phyloP scores from a whole-genome alignment of 2,888 invertebrate genomes.

The Pantelozetes paolii region DNA sequence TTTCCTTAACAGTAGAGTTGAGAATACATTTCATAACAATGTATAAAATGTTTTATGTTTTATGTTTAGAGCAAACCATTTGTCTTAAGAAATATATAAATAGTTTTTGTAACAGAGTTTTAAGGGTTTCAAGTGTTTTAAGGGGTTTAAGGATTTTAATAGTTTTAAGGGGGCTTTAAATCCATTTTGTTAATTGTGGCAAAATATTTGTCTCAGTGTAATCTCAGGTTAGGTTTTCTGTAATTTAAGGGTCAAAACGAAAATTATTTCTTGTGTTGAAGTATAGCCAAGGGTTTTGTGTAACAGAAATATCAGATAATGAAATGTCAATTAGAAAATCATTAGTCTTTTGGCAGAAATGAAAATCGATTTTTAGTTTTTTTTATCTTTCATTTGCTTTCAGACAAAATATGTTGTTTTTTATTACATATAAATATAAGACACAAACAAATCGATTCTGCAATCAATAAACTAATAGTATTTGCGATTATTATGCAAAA shows the following conservation, averaged over 20 bases:
- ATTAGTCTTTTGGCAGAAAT: neutral
- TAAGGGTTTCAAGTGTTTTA: no score
- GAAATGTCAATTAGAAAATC: conserved; percentile 28
- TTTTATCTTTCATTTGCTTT: neutral
- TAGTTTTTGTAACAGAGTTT: no score
- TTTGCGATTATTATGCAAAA: neutral
- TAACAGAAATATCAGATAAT: neutral
- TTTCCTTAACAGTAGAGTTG: neutral
- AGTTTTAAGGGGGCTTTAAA: neutral
- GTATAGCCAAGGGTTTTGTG: neutral
- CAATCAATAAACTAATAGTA: conserved; percentile 5
- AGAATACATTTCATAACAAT: neutral
- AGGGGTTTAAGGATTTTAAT: no score
- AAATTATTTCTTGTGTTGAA: neutral
- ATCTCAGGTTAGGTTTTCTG: neutral
- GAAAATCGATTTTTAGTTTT: neutral
- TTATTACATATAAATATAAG: neutral
- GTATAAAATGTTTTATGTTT: neutral
- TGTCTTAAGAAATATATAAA: neutral
- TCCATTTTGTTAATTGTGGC: neutral
- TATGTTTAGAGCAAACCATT: neutral
- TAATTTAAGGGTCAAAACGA: neutral
- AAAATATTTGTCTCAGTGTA: neutral
- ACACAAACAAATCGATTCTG: neutral
- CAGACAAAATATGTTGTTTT: neutral